Percentiles rank a stretch among this genome's conserved stretches.
These are phyloP conservation scores for Marmota flaviventris DNA, from an alignment of 2,113 vertebrate species.

Conservation along the genomic window DNA sequence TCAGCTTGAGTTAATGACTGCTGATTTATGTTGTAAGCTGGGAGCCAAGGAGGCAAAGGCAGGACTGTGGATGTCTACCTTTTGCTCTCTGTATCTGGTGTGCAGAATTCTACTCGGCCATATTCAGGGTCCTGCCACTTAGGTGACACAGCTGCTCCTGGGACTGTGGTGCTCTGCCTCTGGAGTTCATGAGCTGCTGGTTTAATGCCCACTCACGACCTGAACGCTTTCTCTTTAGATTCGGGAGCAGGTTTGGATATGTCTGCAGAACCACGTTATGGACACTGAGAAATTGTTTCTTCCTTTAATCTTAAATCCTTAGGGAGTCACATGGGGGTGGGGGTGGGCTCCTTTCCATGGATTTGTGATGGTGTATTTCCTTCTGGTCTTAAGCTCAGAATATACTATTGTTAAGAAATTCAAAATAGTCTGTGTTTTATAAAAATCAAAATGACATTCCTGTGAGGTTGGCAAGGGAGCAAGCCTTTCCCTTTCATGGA, in stretches of 20 bases:
- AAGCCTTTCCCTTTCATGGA: slow-evolving; percentile 42
- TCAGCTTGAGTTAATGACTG: slow-evolving; percentile 7
- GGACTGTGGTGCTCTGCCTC: not conserved
- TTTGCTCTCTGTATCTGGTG: not conserved
- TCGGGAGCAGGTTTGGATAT: not conserved
- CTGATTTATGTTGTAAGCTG: not conserved
- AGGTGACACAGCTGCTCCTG: not conserved
- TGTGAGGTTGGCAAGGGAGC: slow-evolving; percentile 40
- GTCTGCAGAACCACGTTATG: not conserved
- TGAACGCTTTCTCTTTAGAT: not conserved
- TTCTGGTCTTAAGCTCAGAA: not conserved
- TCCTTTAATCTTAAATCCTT: slow-evolving; percentile 14
- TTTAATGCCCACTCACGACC: not conserved
- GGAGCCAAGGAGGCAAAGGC: not conserved
- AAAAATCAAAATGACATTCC: slow-evolving; percentile 58
- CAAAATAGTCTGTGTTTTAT: slow-evolving; percentile 37
- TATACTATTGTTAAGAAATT: slow-evolving; percentile 50
- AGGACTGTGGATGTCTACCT: not conserved
- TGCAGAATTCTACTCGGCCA: not conserved
- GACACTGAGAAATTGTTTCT: slow-evolving; percentile 3
- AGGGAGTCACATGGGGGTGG: not conserved
- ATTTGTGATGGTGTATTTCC: not conserved
- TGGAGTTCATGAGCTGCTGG: not conserved
- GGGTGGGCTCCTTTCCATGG: not conserved
- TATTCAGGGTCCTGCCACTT: not conserved